Conservation (phyloP, 2,888 invertebrate species). For the Lymantria monacha region DNA sequence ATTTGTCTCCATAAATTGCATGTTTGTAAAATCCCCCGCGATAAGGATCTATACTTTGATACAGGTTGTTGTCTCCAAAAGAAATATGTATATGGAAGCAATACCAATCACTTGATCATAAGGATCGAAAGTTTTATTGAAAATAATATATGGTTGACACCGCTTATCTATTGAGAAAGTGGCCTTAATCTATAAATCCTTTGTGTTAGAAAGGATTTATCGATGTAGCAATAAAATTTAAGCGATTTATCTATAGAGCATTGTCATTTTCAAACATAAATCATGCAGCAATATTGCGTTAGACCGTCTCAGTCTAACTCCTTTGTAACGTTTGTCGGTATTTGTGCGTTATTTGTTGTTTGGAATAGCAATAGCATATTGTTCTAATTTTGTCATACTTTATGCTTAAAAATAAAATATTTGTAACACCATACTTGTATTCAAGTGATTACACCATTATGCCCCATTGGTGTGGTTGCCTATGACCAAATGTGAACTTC, state of each 20-base stretch:
- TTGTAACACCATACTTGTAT: too few relatives aligned
- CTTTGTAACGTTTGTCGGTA: constrained; percentile 11
- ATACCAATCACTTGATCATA: too few relatives aligned
- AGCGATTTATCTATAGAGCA: constrained; percentile 44
- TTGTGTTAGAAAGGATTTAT: constrained; percentile 53
- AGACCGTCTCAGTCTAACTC: constrained; percentile 9
- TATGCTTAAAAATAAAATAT: too few relatives aligned
- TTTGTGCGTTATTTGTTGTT: not conserved
- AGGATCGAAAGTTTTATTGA: too few relatives aligned
- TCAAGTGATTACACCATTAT: too few relatives aligned
- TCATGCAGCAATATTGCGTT: constrained; percentile 40
- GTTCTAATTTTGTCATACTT: not conserved
- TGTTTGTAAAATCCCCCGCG: too few relatives aligned
- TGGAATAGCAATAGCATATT: not conserved
- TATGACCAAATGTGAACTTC: too few relatives aligned
- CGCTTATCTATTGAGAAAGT: not conserved
- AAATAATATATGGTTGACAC: not conserved
- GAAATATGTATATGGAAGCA: too few relatives aligned
- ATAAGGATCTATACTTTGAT: too few relatives aligned
- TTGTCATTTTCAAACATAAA: constrained; percentile 54
- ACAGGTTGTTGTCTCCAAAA: too few relatives aligned
- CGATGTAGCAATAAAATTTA: constrained; percentile 49
- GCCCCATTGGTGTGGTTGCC: too few relatives aligned
- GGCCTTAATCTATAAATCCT: constrained; percentile 24
- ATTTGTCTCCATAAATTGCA: too few relatives aligned